These are phyloP conservation scores for Hirudinaria manillensis DNA, from an alignment of 2,888 invertebrate genomes.

Conservation along the genomic window DNA sequence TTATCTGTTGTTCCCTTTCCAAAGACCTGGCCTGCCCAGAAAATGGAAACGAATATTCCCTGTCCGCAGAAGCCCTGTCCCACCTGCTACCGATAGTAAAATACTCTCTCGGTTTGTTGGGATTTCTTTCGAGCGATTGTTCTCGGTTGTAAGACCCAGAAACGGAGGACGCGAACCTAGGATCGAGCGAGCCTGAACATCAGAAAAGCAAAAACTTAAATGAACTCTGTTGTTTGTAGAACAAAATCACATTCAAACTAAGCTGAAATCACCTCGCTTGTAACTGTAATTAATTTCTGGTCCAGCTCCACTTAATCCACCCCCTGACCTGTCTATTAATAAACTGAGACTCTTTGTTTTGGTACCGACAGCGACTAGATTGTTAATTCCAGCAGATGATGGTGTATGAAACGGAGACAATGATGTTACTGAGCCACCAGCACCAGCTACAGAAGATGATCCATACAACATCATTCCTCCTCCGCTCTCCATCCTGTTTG, in stretches of 20 bases:
- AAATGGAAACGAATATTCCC: slow-evolving; percentile 57
- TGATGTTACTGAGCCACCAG: slow-evolving; percentile 30
- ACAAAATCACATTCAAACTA: not conserved
- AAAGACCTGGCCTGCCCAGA: slow-evolving; percentile 49
- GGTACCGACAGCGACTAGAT: slow-evolving; percentile 42
- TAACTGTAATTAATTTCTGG: not conserved
- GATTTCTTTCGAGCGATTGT: slow-evolving; percentile 44
- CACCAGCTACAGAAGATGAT: not conserved
- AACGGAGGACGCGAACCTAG: not conserved
- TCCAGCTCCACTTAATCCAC: slow-evolving; percentile 6
- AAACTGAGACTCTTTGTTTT: slow-evolving; percentile 36
- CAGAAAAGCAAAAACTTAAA: not conserved
- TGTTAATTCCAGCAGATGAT: slow-evolving; percentile 42
- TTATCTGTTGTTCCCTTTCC: slow-evolving; percentile 46
- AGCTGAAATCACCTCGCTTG: not conserved
- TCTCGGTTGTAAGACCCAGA: slow-evolving; percentile 46
- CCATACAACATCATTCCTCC: slow-evolving; percentile 6
- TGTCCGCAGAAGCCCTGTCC: slow-evolving; percentile 60
- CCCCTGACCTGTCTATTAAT: slow-evolving; percentile 31
- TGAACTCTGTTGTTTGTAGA: not conserved
- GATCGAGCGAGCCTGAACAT: not conserved
- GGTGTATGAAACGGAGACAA: slow-evolving; percentile 40
- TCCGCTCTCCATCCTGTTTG: not conserved
- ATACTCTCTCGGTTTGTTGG: slow-evolving; percentile 32
- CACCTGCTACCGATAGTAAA: slow-evolving; percentile 53